A percentile compares a stretch with the other conserved stretches of the same genome.
These are phyloP conservation scores for Nipponacmea schrenckii DNA, from an alignment of 2,888 invertebrate species.

Conservation along the genomic window DNA sequence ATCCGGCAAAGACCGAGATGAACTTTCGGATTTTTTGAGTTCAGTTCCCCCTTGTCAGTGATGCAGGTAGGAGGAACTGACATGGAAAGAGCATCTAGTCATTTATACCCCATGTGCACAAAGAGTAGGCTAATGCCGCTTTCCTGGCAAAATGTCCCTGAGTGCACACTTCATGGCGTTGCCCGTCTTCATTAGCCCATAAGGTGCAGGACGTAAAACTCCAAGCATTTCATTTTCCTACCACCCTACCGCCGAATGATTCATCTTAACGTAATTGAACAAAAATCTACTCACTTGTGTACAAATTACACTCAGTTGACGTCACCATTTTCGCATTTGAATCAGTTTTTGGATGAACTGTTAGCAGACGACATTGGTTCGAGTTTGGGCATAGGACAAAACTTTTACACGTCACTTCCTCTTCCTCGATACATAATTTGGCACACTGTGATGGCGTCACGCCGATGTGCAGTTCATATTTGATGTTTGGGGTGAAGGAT, in stretches of 20 bases:
- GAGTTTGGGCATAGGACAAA: neutral
- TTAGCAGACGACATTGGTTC: neutral
- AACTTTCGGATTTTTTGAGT: no score
- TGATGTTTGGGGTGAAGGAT: neutral
- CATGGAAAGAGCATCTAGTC: no score
- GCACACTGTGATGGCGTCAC: neutral
- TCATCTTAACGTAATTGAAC: neutral
- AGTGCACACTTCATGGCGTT: no score
- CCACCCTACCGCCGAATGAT: no score
- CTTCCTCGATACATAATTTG: neutral
- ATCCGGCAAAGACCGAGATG: neutral
- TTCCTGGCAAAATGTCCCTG: no score
- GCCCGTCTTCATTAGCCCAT: no score
- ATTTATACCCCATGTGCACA: no score
- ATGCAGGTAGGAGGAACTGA: no score
- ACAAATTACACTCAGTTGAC: neutral
- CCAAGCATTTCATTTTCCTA: no score
- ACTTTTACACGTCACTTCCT: slow-evolving; percentile 9
- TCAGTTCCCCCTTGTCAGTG: no score
- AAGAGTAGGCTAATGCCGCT: no score
- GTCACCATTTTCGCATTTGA: neutral
- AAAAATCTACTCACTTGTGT: neutral
- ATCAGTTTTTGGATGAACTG: neutral
- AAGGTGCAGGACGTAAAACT: no score
- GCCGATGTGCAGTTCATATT: neutral